Base-by-base conservation (phyloP, 2,113 vertebrate species). In the Steatornis caripensis region DNA sequence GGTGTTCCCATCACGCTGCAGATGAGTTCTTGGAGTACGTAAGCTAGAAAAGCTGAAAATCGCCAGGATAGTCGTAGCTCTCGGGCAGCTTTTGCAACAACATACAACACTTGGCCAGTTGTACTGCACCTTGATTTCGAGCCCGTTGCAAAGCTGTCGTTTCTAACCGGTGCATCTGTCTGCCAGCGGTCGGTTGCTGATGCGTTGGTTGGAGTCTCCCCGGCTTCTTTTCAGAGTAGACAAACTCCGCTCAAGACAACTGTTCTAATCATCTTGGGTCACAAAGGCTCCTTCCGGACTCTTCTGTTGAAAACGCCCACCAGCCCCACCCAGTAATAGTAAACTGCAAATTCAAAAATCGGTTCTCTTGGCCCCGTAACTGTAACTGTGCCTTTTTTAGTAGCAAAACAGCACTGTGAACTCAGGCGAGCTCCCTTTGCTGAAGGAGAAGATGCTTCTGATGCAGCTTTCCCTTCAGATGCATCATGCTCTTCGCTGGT, bases 211-310 rank as follows among this genome's bases (percentile, higher is more conserved):
- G 65, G 90, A 92, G 60, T 66, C 76, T 95, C 64, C 84, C 39
- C 15, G 22, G 30, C 55, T 93, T 82, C 72, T 84, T 84, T 78
- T 74, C 80, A 49, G 80, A 53, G 41, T 3, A 78, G 88, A 53
- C 80, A 93, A 77, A 92, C 77, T 85, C 66, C 1, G 0, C 83
- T 94, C 53, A 45, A 79, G 77, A 92, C 89, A 92, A 93, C 89
- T 96, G 83, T 96, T 92, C 84, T 75, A 90, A 96, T 95, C 92
- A 83, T 79, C 65, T 72, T n/a, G 74, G 61, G 62, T 95, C 75
- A 39, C 74, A 91, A 12, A 94, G 30, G 66, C 91, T 91, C 55
- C 91, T 90, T 87, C 95, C 95, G 87, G 83, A 54, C 48, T 75
- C 39, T 46, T 58, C 77, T 81, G 89, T 92, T 89, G 69, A 84